These are phyloP conservation scores for Cheilosia vernalis DNA, from an alignment of 2,888 invertebrate species.

Conservation along the genomic window DNA sequence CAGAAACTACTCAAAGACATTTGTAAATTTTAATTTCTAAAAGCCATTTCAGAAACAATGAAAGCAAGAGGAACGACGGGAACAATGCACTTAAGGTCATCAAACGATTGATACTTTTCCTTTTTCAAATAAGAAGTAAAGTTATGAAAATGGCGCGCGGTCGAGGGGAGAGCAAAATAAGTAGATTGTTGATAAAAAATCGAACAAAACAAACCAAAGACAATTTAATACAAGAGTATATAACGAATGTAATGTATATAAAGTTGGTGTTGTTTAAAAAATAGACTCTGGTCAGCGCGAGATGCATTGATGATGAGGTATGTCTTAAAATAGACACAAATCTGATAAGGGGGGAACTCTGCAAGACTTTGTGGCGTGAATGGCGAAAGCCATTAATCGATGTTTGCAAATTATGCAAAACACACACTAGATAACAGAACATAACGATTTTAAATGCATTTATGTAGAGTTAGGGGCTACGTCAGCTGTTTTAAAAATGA, in stretches of 20 bases:
- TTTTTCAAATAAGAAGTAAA: constrained; percentile 1
- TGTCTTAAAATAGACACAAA: constrained; percentile 58
- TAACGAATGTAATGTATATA: background rate
- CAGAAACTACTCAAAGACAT: constrained; percentile 17
- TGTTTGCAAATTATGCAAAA: background rate
- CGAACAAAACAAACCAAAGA: constrained; percentile 33
- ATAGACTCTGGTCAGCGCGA: constrained; percentile 21
- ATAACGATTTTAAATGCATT: too few species aligned
- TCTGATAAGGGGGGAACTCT: constrained; percentile 52
- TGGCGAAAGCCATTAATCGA: constrained; percentile 15
- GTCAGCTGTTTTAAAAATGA: too few species aligned
- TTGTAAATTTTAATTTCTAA: constrained; percentile 23
- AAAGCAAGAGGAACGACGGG: background rate
- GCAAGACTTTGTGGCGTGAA: constrained; percentile 21
- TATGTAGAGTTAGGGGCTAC: too few species aligned
- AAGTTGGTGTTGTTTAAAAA: constrained; percentile 4
- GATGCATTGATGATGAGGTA: constrained; percentile 39
- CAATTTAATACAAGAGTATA: constrained; percentile 10
- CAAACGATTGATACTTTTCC: constrained; percentile 28
- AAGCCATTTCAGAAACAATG: constrained; percentile 16
- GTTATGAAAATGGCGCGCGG: constrained; percentile 5
- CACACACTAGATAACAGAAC: background rate
- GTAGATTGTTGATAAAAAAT: constrained; percentile 7
- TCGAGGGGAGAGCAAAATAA: background rate
- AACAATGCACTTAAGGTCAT: constrained; percentile 40